Conservation (phyloP, 2,113 vertebrate species). For the Pluvianellus socialis region DNA sequence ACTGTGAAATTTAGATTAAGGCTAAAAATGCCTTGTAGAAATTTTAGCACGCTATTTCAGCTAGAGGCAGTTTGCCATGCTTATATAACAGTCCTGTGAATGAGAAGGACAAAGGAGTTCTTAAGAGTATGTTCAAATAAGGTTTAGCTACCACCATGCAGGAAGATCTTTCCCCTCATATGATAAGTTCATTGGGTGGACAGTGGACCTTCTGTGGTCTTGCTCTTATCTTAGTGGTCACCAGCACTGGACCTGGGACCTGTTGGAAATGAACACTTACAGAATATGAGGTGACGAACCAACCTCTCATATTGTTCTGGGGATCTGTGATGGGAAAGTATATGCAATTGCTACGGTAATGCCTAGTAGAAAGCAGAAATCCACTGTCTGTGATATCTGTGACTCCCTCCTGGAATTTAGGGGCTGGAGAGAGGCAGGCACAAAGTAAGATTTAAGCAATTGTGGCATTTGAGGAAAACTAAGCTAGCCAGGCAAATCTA, state of each 20-base stretch:
- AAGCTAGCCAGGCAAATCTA: not conserved
- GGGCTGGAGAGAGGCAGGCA: not conserved
- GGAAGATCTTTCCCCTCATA: not conserved
- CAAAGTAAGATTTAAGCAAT: not conserved
- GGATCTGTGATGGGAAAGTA: not conserved
- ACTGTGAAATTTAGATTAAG: not conserved
- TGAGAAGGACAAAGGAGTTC: not conserved
- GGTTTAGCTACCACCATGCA: not conserved
- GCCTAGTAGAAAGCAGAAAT: not conserved
- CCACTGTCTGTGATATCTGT: not conserved
- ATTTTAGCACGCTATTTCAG: not conserved
- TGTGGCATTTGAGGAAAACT: rapidly evolving
- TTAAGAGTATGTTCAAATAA: not conserved
- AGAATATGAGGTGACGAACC: not conserved
- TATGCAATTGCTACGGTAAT: not conserved
- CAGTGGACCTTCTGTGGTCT: not conserved
- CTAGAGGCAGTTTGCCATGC: not conserved
- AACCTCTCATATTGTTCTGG: not conserved
- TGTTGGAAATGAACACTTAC: not conserved
- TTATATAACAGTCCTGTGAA: not conserved
- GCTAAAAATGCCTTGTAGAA: not conserved
- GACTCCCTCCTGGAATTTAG: not conserved
- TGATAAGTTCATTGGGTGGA: not conserved
- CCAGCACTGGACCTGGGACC: no score
- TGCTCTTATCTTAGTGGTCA: not conserved